Percentiles rank a stretch among this genome's conserved stretches.
These are phyloP conservation scores for Lithophane leautieri DNA, from an alignment of 2,888 invertebrate genomes.

Conservation along the genomic window DNA sequence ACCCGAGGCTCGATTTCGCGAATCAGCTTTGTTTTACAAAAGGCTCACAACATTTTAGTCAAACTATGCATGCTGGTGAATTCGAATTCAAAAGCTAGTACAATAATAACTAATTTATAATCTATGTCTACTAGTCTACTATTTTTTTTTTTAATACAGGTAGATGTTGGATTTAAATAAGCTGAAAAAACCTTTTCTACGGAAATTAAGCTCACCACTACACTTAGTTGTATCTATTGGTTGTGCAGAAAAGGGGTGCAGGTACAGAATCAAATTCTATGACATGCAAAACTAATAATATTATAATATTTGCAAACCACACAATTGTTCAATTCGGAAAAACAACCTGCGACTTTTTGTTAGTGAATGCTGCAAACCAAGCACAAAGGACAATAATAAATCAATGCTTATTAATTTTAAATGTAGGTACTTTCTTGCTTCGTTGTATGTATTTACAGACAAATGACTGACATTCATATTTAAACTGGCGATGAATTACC, in stretches of 20 bases:
- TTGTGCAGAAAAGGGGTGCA: background rate
- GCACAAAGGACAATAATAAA: too few species aligned
- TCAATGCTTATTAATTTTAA: background rate
- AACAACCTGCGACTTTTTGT: background rate
- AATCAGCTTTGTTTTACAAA: background rate
- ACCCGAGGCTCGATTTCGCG: background rate
- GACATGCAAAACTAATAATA: too few species aligned
- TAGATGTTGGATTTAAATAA: too few species aligned
- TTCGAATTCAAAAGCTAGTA: slow-evolving; percentile 1
- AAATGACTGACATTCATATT: background rate
- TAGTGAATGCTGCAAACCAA: background rate
- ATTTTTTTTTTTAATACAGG: too few species aligned
- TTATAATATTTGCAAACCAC: background rate
- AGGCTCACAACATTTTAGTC: background rate
- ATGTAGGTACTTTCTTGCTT: too few species aligned
- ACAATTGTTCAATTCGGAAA: background rate
- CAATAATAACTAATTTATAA: background rate
- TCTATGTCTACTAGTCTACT: too few species aligned
- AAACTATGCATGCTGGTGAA: background rate
- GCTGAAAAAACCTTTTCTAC: too few species aligned
- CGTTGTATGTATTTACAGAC: background rate
- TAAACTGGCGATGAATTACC: background rate
- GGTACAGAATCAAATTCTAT: background rate
- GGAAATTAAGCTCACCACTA: background rate
- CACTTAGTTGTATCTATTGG: background rate